Base-by-base conservation (phyloP, 2,113 vertebrate genomes). In the Entelurus aequoreus region DNA sequence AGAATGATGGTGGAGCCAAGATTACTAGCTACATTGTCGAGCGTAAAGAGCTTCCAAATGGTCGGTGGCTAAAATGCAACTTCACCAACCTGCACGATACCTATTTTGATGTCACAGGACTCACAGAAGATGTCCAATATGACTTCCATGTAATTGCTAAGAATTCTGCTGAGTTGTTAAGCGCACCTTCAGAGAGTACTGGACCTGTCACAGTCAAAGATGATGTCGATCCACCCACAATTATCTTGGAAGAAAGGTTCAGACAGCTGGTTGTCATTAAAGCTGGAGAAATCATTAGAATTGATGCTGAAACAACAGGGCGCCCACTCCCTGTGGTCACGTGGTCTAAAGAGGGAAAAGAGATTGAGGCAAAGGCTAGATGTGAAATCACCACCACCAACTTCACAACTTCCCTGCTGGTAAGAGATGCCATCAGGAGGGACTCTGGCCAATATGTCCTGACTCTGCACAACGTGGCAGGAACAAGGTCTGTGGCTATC, bases 51-150 rank as follows among this genome's bases (percentile, higher is more conserved):
- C 72, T 98, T 42, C 96, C 95, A 62, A 93, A 93, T 48, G 95
- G 95, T n/a, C 93, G 95, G 55, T 99, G 97, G 97, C 85, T 98
- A 63, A 99, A 99, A 71, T 98, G 94, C 78, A 99, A 97, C 83
- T 99, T 94, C 68, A 92, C 92, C 37, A 99, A 96, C 54, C 70
- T 99, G 37, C 95, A 93, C 79, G 96, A 97, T 79, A 98, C 93
- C 15, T 97, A 90, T 81, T 98, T 93, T 50, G 95, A 98, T 60
- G 90, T 98, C 54, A 94, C 94, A 62, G 94, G 95, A 67, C 94
- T 98, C 59, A 95, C 89, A 76, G 97, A 99, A 89, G 97, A 98
- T 83, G 91, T 94, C 50, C 88, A 93, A 71, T 99, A 99, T 59
- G 96, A 99, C 72, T 99, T 99, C 91, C 94, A 61, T 63, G 89